Evolutionary conservation across 2,113 vertebrate species (phyloP).

Genomic region (Heliornis fulica): DNA sequence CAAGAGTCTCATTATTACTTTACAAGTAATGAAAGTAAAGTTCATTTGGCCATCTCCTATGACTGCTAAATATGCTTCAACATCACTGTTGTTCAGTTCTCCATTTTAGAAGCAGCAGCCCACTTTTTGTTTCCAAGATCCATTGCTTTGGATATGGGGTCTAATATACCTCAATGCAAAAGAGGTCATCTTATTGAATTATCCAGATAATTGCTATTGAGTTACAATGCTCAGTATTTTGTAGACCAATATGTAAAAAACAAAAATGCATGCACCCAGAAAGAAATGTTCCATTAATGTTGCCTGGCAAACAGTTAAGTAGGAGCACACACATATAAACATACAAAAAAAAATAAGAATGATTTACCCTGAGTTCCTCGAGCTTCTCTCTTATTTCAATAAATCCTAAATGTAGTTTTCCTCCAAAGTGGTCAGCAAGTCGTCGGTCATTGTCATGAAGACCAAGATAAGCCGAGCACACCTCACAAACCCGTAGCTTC

Average conservation of each 20-base stretch:
- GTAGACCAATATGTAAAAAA: neutral
- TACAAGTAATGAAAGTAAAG: neutral
- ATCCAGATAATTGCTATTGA: neutral
- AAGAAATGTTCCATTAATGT: neutral
- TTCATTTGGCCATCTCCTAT: neutral
- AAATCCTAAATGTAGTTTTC: slow-evolving; percentile 96
- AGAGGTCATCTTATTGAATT: neutral
- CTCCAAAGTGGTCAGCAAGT: slow-evolving; percentile 97
- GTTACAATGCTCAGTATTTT: neutral
- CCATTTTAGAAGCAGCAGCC: neutral
- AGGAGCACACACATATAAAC: neutral
- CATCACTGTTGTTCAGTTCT: neutral
- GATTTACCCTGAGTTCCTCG: slow-evolving; percentile 91
- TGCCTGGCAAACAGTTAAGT: neutral
- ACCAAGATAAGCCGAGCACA: slow-evolving; percentile 96
- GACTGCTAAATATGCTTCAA: neutral
- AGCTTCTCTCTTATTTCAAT: slow-evolving; percentile 99
- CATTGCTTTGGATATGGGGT: neutral
- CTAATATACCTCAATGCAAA: neutral
- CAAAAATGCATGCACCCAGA: neutral
- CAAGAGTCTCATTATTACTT: neutral
- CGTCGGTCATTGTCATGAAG: slow-evolving; percentile 97
- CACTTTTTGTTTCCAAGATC: neutral
- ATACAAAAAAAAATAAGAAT: neutral
- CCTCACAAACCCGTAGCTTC: slow-evolving; percentile 96